These are phyloP conservation scores for Linnaemya vulpina DNA, from an alignment of 2,888 invertebrate species.

Conservation along the genomic window DNA sequence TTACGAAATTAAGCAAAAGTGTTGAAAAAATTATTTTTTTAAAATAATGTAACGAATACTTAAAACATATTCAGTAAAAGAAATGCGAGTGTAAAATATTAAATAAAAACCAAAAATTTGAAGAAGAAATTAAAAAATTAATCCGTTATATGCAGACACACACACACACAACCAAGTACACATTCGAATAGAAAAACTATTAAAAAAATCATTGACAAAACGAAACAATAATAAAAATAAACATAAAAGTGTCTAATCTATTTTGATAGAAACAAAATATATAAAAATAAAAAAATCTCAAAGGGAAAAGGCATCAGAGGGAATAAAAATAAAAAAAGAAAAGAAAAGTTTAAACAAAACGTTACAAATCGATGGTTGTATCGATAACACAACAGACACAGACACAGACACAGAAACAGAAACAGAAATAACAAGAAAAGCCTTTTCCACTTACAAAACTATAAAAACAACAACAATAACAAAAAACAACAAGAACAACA, in stretches of 20 bases:
- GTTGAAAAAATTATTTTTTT: background rate
- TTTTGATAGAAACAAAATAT: background rate
- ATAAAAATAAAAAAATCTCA: conserved; percentile 3
- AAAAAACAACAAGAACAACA: conserved; percentile 13
- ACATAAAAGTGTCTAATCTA: conserved; percentile 24
- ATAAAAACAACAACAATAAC: conserved; percentile 10
- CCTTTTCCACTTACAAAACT: conserved; percentile 15
- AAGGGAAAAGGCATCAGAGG: conserved; percentile 21
- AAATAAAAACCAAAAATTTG: conserved; percentile 14
- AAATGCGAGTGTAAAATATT: background rate
- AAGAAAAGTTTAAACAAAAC: conserved; percentile 46
- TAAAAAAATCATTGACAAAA: conserved; percentile 26
- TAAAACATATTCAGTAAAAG: conserved; percentile 5
- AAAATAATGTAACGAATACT: conserved; percentile 26
- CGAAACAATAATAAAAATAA: background rate
- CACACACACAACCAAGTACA: background rate
- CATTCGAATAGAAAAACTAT: background rate
- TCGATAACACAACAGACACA: conserved; percentile 41
- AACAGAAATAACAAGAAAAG: conserved; percentile 27
- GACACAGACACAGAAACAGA: background rate
- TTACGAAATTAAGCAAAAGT: conserved; percentile 45
- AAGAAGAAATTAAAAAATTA: background rate
- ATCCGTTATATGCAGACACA: conserved; percentile 6
- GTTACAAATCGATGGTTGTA: conserved; percentile 59
- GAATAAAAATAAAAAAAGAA: background rate